These are phyloP conservation scores for Brachionus manjavacas DNA, from an alignment of 1,140 invertebrate species.

Conservation along the genomic window DNA sequence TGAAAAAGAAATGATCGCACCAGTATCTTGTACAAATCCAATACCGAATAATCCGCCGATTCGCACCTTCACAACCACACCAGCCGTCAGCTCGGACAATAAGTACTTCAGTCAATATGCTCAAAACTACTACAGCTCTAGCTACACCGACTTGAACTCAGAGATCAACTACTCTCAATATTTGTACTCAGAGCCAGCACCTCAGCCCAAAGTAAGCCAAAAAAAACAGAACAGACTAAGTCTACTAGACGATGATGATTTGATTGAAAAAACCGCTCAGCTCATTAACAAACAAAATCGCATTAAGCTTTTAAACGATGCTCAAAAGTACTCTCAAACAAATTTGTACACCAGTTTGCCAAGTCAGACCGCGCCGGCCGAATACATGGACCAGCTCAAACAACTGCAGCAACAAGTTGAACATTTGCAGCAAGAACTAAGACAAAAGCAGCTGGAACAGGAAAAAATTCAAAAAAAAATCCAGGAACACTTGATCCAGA, in stretches of 20 bases:
- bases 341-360: background rate
- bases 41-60: background rate
- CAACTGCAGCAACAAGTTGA: background rate
- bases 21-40: background rate
- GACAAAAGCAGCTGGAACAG: background rate
- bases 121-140: background rate
- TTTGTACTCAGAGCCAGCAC: background rate
- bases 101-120: background rate
- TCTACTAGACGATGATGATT: background rate
- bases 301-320: background rate
- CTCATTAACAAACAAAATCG: background rate
- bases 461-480: background rate
- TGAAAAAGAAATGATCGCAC: background rate
- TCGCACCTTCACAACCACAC: background rate
- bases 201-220: background rate
- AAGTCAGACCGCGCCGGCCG: background rate
- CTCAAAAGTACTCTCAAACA: background rate
- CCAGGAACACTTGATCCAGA: background rate
- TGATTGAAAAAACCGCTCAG: conserved; percentile 1
- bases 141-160: background rate
- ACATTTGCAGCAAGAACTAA: background rate
- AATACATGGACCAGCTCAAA: background rate
- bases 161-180: background rate
- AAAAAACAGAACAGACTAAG: background rate
- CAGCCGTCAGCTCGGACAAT: background rate